Evolutionary conservation across 1,140 invertebrate genomes (phyloP).

Genomic region (Acyrthosiphon pisum): DNA sequence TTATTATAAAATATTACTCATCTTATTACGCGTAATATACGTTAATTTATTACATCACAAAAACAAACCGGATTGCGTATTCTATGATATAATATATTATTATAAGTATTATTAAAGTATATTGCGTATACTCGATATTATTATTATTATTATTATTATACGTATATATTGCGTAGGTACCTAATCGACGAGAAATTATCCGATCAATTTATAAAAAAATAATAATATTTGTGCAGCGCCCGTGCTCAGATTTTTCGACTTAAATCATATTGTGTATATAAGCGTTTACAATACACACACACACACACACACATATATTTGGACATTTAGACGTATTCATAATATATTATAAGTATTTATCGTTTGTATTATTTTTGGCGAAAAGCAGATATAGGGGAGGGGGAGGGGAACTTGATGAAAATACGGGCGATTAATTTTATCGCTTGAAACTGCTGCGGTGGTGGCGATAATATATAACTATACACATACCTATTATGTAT

Average conservation of each 20-base stretch:
- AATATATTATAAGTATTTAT: slow-evolving; percentile 11
- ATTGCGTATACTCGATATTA: neutral
- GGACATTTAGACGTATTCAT: neutral
- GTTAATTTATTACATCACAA: neutral
- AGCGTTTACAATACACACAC: neutral
- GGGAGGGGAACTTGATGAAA: neutral
- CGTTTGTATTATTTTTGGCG: neutral
- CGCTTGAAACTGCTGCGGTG: neutral
- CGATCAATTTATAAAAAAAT: slow-evolving; percentile 14
- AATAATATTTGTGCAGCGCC: neutral
- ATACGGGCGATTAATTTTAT: neutral
- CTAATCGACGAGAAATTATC: neutral
- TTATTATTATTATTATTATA: neutral
- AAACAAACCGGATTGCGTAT: neutral
- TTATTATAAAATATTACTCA: neutral
- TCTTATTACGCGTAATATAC: neutral
- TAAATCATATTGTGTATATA: neutral
- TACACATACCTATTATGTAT: neutral
- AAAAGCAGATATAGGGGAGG: neutral
- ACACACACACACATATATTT: neutral
- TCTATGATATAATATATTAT: neutral
- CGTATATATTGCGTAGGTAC: neutral
- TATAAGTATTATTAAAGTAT: neutral
- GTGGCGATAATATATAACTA: neutral
- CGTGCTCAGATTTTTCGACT: neutral